These are phyloP conservation scores for Helleia helle DNA, from an alignment of 2,888 invertebrate genomes.

Conservation along the genomic window DNA sequence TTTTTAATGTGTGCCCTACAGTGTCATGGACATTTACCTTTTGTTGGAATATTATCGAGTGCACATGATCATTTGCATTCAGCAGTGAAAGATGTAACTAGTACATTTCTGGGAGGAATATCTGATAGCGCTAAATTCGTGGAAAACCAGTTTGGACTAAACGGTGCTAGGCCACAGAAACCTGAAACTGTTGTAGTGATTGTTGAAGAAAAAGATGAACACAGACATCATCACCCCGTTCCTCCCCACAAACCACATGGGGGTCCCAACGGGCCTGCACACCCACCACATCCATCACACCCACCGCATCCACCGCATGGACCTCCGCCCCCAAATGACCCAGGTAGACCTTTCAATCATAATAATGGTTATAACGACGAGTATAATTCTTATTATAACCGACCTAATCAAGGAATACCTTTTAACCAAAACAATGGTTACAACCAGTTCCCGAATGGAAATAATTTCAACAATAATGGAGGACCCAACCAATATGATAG, in stretches of 20 bases:
- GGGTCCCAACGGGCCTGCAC: background rate
- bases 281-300: background rate
- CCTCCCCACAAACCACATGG: slow-evolving; percentile 1
- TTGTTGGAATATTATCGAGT: background rate
- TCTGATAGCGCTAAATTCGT: background rate
- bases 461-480: slow-evolving; percentile 11
- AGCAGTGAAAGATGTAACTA: background rate
- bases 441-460: background rate
- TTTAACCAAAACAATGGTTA: slow-evolving; percentile 12
- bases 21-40: background rate
- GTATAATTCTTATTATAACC: slow-evolving; percentile 8
- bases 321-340: background rate
- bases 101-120: background rate
- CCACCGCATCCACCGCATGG: background rate
- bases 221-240: background rate
- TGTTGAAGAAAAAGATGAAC: slow-evolving; percentile 13
- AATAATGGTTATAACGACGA: slow-evolving; percentile 8
- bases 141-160: background rate
- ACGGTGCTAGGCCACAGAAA: background rate
- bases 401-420: slow-evolving; percentile 18
- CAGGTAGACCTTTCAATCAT: background rate
- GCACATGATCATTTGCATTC: slow-evolving; percentile 1
- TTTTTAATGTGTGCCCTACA: background rate
- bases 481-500: slow-evolving; percentile 11
- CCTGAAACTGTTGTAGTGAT: slow-evolving; percentile 12